Evolutionary conservation across 2,797 vertebrate species (phyloP), one percentile per base, ranked within the genome.

Genomic region (Enteromius fasciolatus): DNA sequence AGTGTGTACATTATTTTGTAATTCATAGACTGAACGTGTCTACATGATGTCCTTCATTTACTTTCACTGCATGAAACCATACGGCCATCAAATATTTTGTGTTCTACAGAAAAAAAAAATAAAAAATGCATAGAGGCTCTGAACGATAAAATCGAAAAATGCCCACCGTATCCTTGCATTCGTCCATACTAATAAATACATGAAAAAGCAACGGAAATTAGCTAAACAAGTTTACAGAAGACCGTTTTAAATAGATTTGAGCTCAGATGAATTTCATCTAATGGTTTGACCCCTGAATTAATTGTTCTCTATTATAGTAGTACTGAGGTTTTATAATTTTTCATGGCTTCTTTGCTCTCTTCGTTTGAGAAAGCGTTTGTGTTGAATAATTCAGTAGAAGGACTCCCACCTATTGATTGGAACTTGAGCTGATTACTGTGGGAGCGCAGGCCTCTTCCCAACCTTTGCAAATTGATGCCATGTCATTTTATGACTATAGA

Each of bases 331-430:
- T 69, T 79, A 76, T 80, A 44, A 59, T 78, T 84, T n/a, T 83
- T 81, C 80, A 77, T 89, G 90, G 78, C 78, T 85, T 87, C 87
- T 86, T 83, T 82, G 83, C 84, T 61, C 31, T 83, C 81, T 66
- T 33, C 76, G 41, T 85, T 84, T 76, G 88, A 87, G 82, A 89
- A 83, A 89, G 86, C 84, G 70, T 67, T 74, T 39, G 81, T 84
- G 72, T 76, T 91, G 88, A 91, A 93, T 92, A 84, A 93, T 92
- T 92, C 91, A 92, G 89, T 59, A 82, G 85, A 83, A 76, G 69
- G 86, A 88, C 84, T 86, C 87, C 80, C 87, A 89, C 83, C 87
- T 84, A 88, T 69, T 31, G 85, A 88, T 85, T 88, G 85, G 82
- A 90, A 84, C 82, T 77, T 80, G 85, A 91, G 87, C 84, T 87